A percentile compares a stretch with the other conserved stretches of the same genome.
Evolutionary conservation across 2,113 vertebrate species (phyloP).

Genomic region (Thunnus thynnus): DNA sequence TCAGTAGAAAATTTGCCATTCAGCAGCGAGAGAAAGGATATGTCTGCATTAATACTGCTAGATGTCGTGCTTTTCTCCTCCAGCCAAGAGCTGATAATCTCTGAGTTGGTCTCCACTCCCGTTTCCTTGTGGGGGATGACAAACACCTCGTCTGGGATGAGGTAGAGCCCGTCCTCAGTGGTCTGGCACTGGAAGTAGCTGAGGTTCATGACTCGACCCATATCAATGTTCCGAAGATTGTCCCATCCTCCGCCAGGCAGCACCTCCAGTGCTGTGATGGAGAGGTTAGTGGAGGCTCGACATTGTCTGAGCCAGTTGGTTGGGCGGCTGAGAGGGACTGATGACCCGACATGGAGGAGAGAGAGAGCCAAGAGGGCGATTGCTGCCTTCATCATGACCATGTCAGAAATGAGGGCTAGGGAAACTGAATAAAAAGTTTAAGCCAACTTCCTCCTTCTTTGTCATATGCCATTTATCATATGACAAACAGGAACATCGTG

Average conservation of each 20-base stretch:
- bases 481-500: conserved; percentile 28
- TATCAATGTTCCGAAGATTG: conserved; percentile 92
- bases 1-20: conserved; percentile 90
- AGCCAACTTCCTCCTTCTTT: conserved; percentile 25
- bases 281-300: conserved; percentile 65
- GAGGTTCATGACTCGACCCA: conserved; percentile 90
- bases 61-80: conserved; percentile 89
- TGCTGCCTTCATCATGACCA: conserved; percentile 57
- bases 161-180: conserved; percentile 90
- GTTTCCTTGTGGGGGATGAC: conserved; percentile 90
- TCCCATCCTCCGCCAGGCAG: conserved; percentile 95
- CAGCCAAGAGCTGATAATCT: conserved; percentile 90
- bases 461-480: conserved; percentile 4
- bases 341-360: conserved; percentile 46
- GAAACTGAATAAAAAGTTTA: not conserved
- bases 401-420: not conserved
- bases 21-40: conserved; percentile 82
- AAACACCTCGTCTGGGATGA: conserved; percentile 91
- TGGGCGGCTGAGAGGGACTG: conserved; percentile 56
- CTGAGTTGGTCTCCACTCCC: conserved; percentile 89
- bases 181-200: conserved; percentile 89
- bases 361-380: conserved; percentile 49
- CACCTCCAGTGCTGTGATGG: conserved; percentile 87
- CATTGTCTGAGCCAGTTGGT: conserved; percentile 84
- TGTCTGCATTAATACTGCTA: conserved; percentile 86